Percentiles rank a stretch among this genome's conserved stretches.
Conservation (phyloP, 92 coral and sea anemone species). For the Umimayanthus chanpuru region DNA sequence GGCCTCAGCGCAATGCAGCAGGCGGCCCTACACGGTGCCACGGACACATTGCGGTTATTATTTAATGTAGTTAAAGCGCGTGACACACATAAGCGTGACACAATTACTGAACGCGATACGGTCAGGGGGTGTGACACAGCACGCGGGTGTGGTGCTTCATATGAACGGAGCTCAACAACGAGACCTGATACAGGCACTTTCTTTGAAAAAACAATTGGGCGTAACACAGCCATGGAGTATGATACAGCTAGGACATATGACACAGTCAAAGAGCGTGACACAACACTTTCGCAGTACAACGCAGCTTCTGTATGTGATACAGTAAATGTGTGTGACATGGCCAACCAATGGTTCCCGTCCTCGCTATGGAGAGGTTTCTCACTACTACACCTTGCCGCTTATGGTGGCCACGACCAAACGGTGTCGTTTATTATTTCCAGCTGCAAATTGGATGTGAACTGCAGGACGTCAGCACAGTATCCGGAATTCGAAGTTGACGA, state of each 20-base stretch:
- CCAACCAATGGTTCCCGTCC: neutral
- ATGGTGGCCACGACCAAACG: slow-evolving; percentile 12
- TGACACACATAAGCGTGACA: neutral
- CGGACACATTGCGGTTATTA: neutral
- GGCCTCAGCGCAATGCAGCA: no score
- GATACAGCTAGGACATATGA: neutral
- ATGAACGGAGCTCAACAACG: neutral
- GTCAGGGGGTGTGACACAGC: neutral
- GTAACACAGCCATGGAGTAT: neutral
- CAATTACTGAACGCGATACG: neutral
- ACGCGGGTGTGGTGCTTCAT: neutral
- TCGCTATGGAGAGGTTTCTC: neutral
- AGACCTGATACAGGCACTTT: neutral
- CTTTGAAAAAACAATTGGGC: no score
- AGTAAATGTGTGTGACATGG: neutral
- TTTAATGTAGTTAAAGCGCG: neutral
- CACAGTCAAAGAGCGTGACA: neutral
- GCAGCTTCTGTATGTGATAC: neutral
- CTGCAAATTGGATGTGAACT: slow-evolving; percentile 3
- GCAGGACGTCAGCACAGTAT: neutral
- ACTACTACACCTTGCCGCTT: slow-evolving; percentile 1
- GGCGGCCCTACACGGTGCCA: neutral
- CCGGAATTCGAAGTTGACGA: neutral
- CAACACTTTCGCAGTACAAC: neutral
- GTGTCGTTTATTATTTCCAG: slow-evolving; percentile 10